Conservation (phyloP, 1,140 invertebrate species). For the Drosophila hydei region DNA sequence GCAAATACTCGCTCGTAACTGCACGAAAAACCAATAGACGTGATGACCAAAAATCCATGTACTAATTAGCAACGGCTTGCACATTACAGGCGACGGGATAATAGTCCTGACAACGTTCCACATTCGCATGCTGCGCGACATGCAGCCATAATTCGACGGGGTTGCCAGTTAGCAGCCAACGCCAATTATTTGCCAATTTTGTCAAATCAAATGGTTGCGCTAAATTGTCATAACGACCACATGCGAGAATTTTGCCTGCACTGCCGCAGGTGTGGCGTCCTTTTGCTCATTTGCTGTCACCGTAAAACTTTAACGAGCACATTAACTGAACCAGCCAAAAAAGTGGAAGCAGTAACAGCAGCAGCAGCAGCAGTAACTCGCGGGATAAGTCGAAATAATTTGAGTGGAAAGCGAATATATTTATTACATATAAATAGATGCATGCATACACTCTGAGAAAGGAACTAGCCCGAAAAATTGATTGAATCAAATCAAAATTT, state of each 20-base stretch:
- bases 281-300: constrained; percentile 76
- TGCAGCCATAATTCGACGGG: constrained; percentile 36
- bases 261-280: constrained; percentile 53
- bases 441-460: neutral
- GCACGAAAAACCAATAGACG: constrained; percentile 58
- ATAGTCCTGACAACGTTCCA: constrained; percentile 61
- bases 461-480: too few species aligned
- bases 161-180: constrained; percentile 28
- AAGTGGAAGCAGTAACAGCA: neutral
- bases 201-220: constrained; percentile 64
- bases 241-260: constrained; percentile 57
- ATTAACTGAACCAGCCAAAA: constrained; percentile 46
- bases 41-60: constrained; percentile 53
- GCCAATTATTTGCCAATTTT: constrained; percentile 77
- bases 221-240: constrained; percentile 81
- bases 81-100: constrained; percentile 51
- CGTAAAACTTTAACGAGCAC: constrained; percentile 83
- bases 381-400: constrained; percentile 50
- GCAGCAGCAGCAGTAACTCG: neutral
- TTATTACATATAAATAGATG: neutral
- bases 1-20: constrained; percentile 1
- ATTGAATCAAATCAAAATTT: too few species aligned
- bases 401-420: constrained; percentile 17
- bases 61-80: constrained; percentile 74
- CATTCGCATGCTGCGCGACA: neutral